phyloP scores from a whole-genome alignment of 2,113 vertebrate species.

The Tricholaema leucomelas region DNA sequence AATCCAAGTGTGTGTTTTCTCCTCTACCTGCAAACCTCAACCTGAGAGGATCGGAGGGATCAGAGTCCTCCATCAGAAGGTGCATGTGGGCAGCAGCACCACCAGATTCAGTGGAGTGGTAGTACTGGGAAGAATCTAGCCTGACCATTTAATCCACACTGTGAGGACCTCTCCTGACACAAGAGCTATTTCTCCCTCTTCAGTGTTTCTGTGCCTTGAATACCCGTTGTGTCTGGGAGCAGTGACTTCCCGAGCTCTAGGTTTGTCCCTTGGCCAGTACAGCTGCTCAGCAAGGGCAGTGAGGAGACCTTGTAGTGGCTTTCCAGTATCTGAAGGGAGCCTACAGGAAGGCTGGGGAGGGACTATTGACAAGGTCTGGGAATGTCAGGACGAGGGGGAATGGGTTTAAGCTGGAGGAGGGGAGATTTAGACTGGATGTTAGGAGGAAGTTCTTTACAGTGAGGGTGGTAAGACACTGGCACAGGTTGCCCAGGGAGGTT shows the following conservation, averaged over 20 bases:
- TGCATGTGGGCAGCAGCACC: neutral
- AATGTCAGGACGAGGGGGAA: no score
- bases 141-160: neutral
- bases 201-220: neutral
- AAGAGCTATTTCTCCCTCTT: neutral
- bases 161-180: neutral
- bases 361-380: no score
- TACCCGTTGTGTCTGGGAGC: neutral
- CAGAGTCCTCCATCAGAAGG: neutral
- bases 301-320: no score
- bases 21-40: neutral
- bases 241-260: neutral
- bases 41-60: accelerated
- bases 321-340: no score
- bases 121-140: neutral
- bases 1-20: neutral
- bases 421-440: no score
- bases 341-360: no score
- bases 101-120: neutral
- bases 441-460: no score
- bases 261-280: neutral
- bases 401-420: no score
- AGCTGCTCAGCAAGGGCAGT: neutral
- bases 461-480: no score
- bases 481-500: no score